Evolutionary conservation across 1,140 invertebrate species (phyloP), one percentile per base, ranked within the genome.

Genomic region (Caerostris extrusa): DNA sequence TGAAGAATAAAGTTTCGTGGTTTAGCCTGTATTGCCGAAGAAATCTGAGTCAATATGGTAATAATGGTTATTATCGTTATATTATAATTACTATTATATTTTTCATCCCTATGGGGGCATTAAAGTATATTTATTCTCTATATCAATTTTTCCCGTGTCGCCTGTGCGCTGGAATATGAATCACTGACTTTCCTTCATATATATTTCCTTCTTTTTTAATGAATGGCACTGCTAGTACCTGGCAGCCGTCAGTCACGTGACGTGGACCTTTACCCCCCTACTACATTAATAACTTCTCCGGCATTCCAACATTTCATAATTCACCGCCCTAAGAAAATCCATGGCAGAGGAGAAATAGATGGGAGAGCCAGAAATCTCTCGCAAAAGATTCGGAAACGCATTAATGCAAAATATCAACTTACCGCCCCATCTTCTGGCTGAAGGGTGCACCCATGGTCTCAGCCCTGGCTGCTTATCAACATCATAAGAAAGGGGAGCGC

Each of bases 391-490:
- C 19, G 60, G 57, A 64, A 87, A 87, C 85, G 50, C 87, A 89
- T 89, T 69, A 89, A 89, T 89, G 87, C 87, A 89, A 89, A n/a
- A 89, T 89, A 69, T 89, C 50, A 89, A 69, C 61, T 69, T 56
- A 64, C 60, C 55, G 4, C 34, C 85, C 58, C 82, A 8, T 87
- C 14, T 87, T 14, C 19, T 50, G 71, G 71, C 34, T 34, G 2
- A 34, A 2, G 82, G 82, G 17, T 58, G 55, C 7, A 19, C 82
- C 82, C n/a, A 61, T 14, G 34, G 34, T 64, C 61, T 64, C 53
- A 14, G 53, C 58, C 57, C 60, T 19, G 55, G 85, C 85, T 64
- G 34, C 57, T 57, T 64, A 89, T 56, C n/a, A 55, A 14, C 61
- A 89, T 55, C 34, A 89, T 34, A 56, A 89, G 87, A 89, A 71